Evolutionary conservation across 2,113 vertebrate genomes (phyloP).

Genomic region (Vanacampus margaritifer): DNA sequence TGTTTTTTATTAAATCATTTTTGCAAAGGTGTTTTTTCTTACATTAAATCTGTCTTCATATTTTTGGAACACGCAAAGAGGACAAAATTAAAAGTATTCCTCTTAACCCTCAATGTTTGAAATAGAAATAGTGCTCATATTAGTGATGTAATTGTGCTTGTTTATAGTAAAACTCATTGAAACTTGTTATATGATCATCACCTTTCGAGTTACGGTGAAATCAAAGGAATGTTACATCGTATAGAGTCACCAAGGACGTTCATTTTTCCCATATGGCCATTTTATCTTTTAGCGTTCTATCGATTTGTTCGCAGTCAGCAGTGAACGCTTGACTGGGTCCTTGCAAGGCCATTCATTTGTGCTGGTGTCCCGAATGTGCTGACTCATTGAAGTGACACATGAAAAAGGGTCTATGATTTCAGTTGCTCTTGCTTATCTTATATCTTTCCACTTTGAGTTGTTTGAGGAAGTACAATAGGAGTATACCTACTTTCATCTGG

Average conservation of each 20-base stretch:
- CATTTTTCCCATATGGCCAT: slow-evolving; percentile 38
- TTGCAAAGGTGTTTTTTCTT: no score
- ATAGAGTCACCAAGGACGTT: slow-evolving; percentile 35
- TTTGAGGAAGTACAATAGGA: background rate
- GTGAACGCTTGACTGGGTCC: slow-evolving; percentile 54
- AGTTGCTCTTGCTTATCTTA: slow-evolving; percentile 18
- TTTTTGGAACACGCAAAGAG: no score
- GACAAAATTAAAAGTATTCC: no score
- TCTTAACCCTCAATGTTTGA: background rate
- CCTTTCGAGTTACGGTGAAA: slow-evolving; percentile 12
- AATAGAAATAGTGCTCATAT: background rate
- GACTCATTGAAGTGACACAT: slow-evolving; percentile 44
- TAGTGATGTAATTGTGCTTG: slow-evolving; percentile 2
- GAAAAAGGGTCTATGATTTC: slow-evolving; percentile 40
- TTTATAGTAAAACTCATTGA: background rate
- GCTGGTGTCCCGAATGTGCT: slow-evolving; percentile 42
- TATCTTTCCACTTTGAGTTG: background rate
- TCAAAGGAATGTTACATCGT: background rate
- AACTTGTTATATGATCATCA: slow-evolving; percentile 15
- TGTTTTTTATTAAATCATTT: no score
- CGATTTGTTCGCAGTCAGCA: slow-evolving; percentile 56
- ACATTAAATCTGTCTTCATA: no score
- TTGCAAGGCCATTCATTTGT: slow-evolving; percentile 43
- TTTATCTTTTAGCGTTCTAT: slow-evolving; percentile 45
- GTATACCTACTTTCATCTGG: background rate